phyloP scores from a whole-genome alignment of 2,113 vertebrate species.

The Galbula dea region DNA sequence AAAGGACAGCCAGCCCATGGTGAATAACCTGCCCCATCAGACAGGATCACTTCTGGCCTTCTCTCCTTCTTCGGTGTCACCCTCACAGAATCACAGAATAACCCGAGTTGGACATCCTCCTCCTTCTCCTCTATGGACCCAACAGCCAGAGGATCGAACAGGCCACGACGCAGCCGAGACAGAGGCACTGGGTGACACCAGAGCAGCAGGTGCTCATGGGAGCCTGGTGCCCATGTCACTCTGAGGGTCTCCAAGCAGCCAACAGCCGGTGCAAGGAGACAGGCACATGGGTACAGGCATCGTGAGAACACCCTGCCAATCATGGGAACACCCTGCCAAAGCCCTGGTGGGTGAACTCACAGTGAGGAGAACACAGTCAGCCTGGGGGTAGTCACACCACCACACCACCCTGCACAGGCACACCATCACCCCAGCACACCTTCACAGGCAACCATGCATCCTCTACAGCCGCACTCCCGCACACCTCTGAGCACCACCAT shows the following conservation, averaged over 20 bases:
- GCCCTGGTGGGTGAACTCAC: not conserved
- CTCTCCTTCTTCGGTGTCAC: not conserved
- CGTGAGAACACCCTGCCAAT: fast-evolving
- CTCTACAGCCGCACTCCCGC: not conserved
- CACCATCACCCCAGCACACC: not conserved
- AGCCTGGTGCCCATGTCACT: not conserved
- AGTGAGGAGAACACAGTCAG: fast-evolving
- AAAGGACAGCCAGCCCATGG: not conserved
- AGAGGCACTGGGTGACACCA: fast-evolving
- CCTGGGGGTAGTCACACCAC: not conserved
- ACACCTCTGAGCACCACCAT: not conserved
- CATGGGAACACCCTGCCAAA: not conserved
- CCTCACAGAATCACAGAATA: no score
- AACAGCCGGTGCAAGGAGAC: not conserved
- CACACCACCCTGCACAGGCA: not conserved
- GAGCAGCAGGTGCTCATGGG: fast-evolving
- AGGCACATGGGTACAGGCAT: fast-evolving
- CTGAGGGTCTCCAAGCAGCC: not conserved
- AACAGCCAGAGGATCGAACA: not conserved
- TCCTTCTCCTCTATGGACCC: not conserved
- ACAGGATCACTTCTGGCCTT: not conserved
- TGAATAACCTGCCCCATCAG: not conserved
- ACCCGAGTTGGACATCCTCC: no score
- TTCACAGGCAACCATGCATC: not conserved
- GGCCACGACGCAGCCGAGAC: fast-evolving